These are phyloP conservation scores for Syngnathus floridae DNA, from an alignment of 2,113 vertebrate species.

Conservation along the genomic window DNA sequence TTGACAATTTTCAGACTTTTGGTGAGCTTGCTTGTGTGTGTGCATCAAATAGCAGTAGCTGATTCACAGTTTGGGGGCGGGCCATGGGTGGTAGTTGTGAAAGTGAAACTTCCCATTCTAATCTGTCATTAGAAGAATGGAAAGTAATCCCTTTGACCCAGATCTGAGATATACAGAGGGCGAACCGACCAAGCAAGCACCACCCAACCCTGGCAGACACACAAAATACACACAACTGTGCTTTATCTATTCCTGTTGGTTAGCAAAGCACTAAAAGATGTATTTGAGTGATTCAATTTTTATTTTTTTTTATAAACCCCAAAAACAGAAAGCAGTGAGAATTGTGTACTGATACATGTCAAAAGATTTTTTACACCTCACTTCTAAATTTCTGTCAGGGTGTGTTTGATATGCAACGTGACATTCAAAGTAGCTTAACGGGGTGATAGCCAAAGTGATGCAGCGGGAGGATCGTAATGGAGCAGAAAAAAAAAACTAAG, in stretches of 20 bases:
- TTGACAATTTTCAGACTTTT: too few species aligned
- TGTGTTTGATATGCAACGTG: too few species aligned
- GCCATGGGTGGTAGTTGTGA: slow-evolving; percentile 19
- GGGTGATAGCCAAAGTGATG: slow-evolving; percentile 8
- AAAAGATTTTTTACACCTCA: not conserved
- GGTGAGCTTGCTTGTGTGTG: too few species aligned
- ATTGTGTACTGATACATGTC: too few species aligned
- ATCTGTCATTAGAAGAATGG: slow-evolving; percentile 55
- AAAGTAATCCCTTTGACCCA: slow-evolving; percentile 65
- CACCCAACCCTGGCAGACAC: slow-evolving; percentile 22
- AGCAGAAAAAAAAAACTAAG: slow-evolving; percentile 35
- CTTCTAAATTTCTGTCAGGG: not conserved
- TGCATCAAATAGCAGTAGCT: too few species aligned
- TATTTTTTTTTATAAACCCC: too few species aligned
- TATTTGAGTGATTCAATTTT: not conserved
- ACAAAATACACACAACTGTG: slow-evolving; percentile 21
- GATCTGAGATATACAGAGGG: slow-evolving; percentile 29
- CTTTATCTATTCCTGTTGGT: slow-evolving; percentile 5
- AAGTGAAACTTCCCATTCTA: slow-evolving; percentile 48
- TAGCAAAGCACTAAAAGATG: slow-evolving; percentile 14
- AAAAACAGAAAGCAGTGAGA: too few species aligned
- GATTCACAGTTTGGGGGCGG: not conserved
- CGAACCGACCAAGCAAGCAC: slow-evolving; percentile 16
- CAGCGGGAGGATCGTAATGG: slow-evolving; percentile 41
- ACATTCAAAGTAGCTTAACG: not conserved